phyloP scores from a whole-genome alignment of 2,797 vertebrate species.

The Cheirogaleus major region DNA sequence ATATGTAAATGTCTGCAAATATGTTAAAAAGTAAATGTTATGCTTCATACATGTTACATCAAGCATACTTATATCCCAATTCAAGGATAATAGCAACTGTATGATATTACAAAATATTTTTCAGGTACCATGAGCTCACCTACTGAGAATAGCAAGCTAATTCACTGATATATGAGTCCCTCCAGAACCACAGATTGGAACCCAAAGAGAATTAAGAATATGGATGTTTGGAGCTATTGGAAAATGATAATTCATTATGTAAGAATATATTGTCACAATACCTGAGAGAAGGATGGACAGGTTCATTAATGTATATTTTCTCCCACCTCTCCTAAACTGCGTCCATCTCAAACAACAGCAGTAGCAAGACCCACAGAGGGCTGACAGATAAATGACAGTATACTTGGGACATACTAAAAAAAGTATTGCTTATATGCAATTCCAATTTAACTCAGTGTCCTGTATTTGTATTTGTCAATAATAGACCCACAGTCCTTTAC shows the following conservation, averaged over 20 bases:
- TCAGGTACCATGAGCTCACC: not conserved
- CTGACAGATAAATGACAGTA: not conserved
- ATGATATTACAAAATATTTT: not conserved
- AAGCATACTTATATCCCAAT: not conserved
- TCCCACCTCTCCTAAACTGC: not conserved
- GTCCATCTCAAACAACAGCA: not conserved
- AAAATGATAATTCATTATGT: not conserved
- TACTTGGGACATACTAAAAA: not conserved
- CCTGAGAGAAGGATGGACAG: not conserved
- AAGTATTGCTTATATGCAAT: not conserved
- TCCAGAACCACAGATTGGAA: not conserved
- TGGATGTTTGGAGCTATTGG: not conserved
- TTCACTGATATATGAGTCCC: not conserved
- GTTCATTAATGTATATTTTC: not conserved
- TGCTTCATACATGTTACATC: not conserved
- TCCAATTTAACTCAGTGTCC: not conserved
- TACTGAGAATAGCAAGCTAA: not conserved
- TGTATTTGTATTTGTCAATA: not conserved
- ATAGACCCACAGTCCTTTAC: not conserved
- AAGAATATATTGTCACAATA: not conserved
- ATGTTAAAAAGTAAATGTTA: not conserved
- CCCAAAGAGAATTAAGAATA: not conserved
- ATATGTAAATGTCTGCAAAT: not conserved
- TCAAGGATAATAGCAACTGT: not conserved
- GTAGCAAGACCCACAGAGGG: fast-evolving